These are phyloP conservation scores for Porites divaricata DNA, from an alignment of 92 coral and sea anemone genomes.

Conservation along the genomic window DNA sequence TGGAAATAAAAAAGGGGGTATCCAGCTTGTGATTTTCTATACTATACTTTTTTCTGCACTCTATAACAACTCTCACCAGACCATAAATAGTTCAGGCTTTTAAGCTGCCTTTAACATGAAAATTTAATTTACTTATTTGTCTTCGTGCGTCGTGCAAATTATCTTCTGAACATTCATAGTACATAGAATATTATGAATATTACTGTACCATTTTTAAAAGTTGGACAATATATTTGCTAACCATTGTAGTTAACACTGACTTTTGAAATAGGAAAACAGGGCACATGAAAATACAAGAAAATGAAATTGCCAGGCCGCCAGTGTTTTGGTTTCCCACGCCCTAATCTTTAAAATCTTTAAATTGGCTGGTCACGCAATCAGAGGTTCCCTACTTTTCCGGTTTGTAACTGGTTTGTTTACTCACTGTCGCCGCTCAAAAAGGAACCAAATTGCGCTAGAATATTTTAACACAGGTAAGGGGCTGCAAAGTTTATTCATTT, in stretches of 20 bases:
- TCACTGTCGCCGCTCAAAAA: too few relatives aligned
- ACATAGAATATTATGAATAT: too few relatives aligned
- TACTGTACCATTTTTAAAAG: not conserved
- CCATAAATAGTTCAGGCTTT: slow-evolving; percentile 16
- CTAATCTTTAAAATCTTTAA: slow-evolving; percentile 7
- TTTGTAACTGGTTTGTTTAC: not conserved
- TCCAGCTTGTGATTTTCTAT: slow-evolving; percentile 38
- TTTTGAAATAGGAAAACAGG: not conserved
- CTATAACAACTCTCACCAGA: slow-evolving; percentile 39
- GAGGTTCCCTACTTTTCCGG: not conserved
- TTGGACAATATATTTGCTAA: too few relatives aligned
- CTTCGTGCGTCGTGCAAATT: slow-evolving; percentile 14
- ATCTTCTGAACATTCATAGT: slow-evolving; percentile 8
- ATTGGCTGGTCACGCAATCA: too few relatives aligned
- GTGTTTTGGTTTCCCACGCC: slow-evolving; percentile 5
- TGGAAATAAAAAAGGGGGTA: slow-evolving; percentile 38
- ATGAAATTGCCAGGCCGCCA: slow-evolving; percentile 10
- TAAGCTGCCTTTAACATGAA: slow-evolving; percentile 6
- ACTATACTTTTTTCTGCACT: slow-evolving; percentile 7
- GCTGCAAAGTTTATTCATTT: too few relatives aligned
- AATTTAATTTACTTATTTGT: slow-evolving; percentile 3
- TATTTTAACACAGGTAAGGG: too few relatives aligned
- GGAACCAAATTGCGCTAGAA: too few relatives aligned
- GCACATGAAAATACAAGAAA: slow-evolving; percentile 5
- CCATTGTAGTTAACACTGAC: too few relatives aligned